phyloP scores from a whole-genome alignment of 2,113 vertebrate genomes.

The Hippocampus mohnikei region DNA sequence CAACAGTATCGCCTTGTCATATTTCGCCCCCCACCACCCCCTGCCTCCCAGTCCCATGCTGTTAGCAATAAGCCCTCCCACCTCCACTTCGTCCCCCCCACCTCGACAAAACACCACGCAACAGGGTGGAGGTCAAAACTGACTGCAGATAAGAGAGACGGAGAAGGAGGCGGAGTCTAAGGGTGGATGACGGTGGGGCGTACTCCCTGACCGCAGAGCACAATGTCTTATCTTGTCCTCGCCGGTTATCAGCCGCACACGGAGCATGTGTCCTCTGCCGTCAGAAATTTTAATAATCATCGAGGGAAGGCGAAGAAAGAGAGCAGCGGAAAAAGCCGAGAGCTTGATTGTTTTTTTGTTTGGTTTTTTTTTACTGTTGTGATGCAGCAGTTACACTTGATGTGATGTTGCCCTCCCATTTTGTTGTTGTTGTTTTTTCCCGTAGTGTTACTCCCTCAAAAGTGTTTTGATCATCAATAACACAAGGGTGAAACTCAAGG shows the following conservation, averaged over 20 bases:
- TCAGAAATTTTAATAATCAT: constrained; percentile 6
- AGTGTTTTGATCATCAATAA: background rate
- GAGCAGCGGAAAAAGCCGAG: background rate
- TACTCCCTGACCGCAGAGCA: constrained; percentile 57
- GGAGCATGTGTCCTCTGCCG: constrained; percentile 31
- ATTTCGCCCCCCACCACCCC: background rate
- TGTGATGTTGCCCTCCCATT: background rate
- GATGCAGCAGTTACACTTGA: background rate
- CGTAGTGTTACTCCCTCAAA: background rate
- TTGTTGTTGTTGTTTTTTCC: background rate
- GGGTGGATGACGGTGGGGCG: constrained; percentile 36
- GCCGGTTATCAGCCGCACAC: constrained; percentile 53
- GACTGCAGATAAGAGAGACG: constrained; percentile 60
- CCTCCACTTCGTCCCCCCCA: background rate
- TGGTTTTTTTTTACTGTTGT: background rate
- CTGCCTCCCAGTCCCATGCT: constrained; percentile 40
- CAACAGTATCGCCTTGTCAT: constrained; percentile 38
- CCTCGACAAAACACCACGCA: constrained; percentile 39
- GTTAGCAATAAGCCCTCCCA: constrained; percentile 4
- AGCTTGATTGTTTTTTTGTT: background rate
- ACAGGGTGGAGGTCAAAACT: constrained; percentile 61
- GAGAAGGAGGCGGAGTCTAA: constrained; percentile 47
- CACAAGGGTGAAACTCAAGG: background rate
- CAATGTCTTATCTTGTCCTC: constrained; percentile 68
- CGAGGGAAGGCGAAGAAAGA: background rate